Evolutionary conservation across 2,888 invertebrate genomes (phyloP).

Genomic region (Acanthosoma haemorrhoidale): DNA sequence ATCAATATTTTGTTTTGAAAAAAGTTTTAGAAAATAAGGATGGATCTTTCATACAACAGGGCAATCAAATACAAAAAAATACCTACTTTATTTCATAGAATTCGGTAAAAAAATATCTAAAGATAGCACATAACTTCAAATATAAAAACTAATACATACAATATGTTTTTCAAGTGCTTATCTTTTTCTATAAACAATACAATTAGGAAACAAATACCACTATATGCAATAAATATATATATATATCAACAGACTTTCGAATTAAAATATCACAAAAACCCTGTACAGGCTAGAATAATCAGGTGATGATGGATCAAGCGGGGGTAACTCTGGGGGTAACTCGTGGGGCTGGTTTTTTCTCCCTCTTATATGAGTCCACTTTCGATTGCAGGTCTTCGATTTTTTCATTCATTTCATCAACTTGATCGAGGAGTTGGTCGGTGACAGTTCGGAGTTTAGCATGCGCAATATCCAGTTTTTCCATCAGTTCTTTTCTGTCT

Average conservation of each 20-base stretch:
- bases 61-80: not conserved
- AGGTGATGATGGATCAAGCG: conserved; percentile 52
- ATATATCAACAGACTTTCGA: not conserved
- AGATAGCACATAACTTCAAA: not conserved
- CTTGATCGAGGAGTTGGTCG: conserved; percentile 57
- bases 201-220: not conserved
- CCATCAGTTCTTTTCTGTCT: conserved; percentile 59
- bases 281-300: conserved; percentile 29
- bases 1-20: too few relatives aligned
- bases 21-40: too few relatives aligned
- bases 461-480: conserved; percentile 61
- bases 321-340: conserved; percentile 50
- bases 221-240: not conserved
- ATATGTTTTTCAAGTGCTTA: not conserved
- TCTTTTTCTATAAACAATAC: not conserved
- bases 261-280: conserved; percentile 9
- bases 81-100: not conserved
- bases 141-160: not conserved
- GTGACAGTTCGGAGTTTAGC: conserved; percentile 56
- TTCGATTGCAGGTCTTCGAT: conserved; percentile 48
- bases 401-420: conserved; percentile 62
- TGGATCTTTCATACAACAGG: not conserved
- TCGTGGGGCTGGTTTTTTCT: too few relatives aligned
- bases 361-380: conserved; percentile 42
- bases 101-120: not conserved